A percentile compares a stretch with the other conserved stretches of the same genome.
These are phyloP conservation scores for Sandelia bainsii DNA, from an alignment of 2,797 vertebrate species.

Conservation along the genomic window DNA sequence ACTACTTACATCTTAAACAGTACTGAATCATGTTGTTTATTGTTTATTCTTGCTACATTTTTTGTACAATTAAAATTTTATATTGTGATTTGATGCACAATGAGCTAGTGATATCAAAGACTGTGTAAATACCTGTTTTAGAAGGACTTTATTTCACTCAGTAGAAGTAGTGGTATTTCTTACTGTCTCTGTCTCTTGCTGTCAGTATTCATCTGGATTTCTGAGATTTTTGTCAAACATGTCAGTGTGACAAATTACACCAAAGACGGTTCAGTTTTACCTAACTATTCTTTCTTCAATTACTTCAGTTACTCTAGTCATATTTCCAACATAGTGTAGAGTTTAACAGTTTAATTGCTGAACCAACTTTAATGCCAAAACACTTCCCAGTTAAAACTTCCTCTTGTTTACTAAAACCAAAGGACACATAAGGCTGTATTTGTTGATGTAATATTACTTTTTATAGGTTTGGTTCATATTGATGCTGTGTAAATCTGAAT, in stretches of 20 bases:
- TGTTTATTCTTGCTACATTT: too few relatives aligned
- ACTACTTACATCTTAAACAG: too few relatives aligned
- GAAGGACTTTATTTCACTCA: background rate
- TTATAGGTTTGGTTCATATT: background rate
- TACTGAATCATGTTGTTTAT: too few relatives aligned
- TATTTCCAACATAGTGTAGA: background rate
- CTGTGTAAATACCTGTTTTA: background rate
- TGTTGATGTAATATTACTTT: background rate
- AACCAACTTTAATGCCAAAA: conserved; percentile 30
- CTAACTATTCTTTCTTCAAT: background rate
- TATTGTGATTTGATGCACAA: too few relatives aligned
- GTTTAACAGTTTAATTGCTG: background rate
- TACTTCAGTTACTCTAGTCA: background rate
- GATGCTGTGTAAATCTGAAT: background rate
- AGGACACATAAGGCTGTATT: background rate
- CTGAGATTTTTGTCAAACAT: conserved; percentile 7
- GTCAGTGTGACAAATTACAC: conserved; percentile 1
- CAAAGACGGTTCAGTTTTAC: conserved; percentile 11
- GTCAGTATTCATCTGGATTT: background rate
- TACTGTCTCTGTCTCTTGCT: too few relatives aligned
- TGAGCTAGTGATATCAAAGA: too few relatives aligned
- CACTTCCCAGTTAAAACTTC: background rate
- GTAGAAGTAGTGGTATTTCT: background rate
- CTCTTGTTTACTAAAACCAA: background rate
- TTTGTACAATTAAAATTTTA: too few relatives aligned